A percentile compares a stretch with the other conserved stretches of the same genome.
Evolutionary conservation across 2,888 invertebrate genomes (phyloP).

Genomic region (Tipula lateralis): DNA sequence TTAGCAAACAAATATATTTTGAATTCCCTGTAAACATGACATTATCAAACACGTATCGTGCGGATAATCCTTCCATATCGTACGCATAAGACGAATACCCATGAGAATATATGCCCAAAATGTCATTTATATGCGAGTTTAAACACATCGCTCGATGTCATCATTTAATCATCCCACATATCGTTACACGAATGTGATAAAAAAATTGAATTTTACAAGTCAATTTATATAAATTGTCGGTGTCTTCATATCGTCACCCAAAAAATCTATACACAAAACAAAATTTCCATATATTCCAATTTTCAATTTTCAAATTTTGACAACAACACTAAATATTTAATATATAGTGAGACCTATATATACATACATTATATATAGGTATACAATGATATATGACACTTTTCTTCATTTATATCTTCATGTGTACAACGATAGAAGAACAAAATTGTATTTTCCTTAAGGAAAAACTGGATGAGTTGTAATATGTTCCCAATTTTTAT

Average conservation of each 20-base stretch:
- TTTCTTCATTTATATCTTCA: background rate
- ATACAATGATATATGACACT: background rate
- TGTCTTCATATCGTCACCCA: background rate
- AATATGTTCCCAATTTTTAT: background rate
- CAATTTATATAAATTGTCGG: background rate
- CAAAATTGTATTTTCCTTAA: background rate
- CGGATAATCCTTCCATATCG: background rate
- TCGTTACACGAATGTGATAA: background rate
- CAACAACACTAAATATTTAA: background rate
- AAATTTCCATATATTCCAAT: background rate
- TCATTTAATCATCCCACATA: background rate
- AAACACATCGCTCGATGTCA: background rate
- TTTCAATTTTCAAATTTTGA: background rate
- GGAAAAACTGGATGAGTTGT: conserved; percentile 13
- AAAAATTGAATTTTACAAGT: background rate
- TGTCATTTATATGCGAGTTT: too few species aligned
- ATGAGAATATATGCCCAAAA: background rate
- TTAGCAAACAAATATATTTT: background rate
- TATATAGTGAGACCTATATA: background rate
- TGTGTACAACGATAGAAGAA: background rate
- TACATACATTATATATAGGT: background rate
- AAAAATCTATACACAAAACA: background rate
- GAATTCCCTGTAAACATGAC: background rate
- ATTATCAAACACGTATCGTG: background rate
- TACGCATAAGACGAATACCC: background rate